phyloP scores from a whole-genome alignment of 2,888 invertebrate genomes.

The Eupithecia insigniata region DNA sequence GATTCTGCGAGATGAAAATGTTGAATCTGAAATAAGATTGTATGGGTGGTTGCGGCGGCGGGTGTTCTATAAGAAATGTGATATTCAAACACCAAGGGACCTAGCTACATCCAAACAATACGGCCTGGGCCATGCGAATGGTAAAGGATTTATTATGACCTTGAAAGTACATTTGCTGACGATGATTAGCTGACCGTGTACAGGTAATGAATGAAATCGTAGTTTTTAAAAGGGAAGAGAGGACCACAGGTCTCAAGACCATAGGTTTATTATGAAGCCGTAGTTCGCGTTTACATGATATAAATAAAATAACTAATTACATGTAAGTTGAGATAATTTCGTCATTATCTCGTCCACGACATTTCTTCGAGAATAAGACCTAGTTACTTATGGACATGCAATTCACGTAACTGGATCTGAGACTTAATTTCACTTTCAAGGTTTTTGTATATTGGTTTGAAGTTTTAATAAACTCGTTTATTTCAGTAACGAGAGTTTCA shows the following conservation, averaged over 20 bases:
- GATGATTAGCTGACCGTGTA: no score
- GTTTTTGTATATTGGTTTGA: constrained; percentile 48
- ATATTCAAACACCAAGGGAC: no score
- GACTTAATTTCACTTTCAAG: constrained; percentile 59
- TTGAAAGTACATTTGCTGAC: background rate
- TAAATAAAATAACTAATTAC: background rate
- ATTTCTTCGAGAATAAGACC: constrained; percentile 33
- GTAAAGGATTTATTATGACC: background rate
- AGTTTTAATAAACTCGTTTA: constrained; percentile 32
- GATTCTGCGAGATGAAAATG: background rate
- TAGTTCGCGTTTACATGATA: background rate
- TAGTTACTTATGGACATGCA: constrained; percentile 51
- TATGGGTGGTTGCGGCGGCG: background rate
- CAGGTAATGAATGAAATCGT: no score
- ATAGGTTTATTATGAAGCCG: no score
- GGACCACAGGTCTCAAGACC: background rate
- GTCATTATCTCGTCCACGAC: background rate
- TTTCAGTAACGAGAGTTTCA: constrained; percentile 37
- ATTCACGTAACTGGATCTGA: constrained; percentile 48
- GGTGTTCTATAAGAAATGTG: no score
- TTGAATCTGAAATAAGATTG: background rate
- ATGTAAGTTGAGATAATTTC: background rate
- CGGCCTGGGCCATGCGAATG: background rate
- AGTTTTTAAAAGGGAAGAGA: background rate
- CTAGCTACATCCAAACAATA: background rate